Base-by-base conservation (phyloP, 2,113 vertebrate species). In the Pollachius pollachius region DNA sequence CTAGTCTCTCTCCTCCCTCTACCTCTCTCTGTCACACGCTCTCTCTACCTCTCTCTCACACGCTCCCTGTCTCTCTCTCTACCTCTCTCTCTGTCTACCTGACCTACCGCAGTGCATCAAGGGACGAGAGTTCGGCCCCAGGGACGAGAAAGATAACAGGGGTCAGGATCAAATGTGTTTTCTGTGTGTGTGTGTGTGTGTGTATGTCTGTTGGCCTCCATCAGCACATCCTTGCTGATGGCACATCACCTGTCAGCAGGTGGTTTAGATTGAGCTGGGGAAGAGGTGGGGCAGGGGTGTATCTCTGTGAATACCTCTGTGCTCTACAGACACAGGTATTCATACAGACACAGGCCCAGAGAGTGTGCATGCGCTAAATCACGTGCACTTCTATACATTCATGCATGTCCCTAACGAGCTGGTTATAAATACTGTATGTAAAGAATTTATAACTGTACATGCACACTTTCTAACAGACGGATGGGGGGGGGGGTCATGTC, bases 51-150 rank as follows among this genome's bases (percentile, higher is more conserved):
- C 80, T 78, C 48, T 83, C 81, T 78, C 67, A 16, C 68, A 69
- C 73, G 67, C 21, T 71, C 64, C 59, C 61, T 4, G 30, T 81
- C 61, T 74, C 64, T 62, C 61, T 34, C 52, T 81, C 61, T 74
- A 78, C 78, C 71, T 23, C 62, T 15, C 3, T 80, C 69, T 81
- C 74, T 73, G 18, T 73, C 76, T 71, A 56, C 73, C 81, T 85
- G 87, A 92, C 93, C 92, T 91, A 91, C 93, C 90, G 76, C 94
- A 91, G 92, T 64, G 82, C 81, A 70, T 27, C 73, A 71, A 7
- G 2, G 21, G 17, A 75, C 87, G 72, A 62, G 71, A 67, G 73
- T 75, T 70, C 56, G 74, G 64, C 52, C 65, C 62, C 63, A 64
- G 57, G 19, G 58, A 60, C 41, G 9, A 48, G 41, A 48, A 9